Conservation (phyloP, 2,888 invertebrate species). For the Limulus polyphemus region DNA sequence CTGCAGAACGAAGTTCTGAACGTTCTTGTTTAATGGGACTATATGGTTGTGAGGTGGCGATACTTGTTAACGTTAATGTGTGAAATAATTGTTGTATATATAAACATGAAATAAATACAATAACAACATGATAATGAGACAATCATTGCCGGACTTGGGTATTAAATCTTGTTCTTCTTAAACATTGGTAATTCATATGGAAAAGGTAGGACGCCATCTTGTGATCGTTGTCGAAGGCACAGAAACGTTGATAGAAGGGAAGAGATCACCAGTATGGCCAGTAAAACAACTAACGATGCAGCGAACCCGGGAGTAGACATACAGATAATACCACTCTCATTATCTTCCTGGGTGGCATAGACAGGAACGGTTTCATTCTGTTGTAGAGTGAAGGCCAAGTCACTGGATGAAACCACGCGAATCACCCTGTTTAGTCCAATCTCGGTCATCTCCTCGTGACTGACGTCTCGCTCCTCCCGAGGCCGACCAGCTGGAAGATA, state of each 20-base stretch:
- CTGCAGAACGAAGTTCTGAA: too few relatives aligned
- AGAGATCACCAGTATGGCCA: slow-evolving; percentile 68
- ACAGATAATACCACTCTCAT: slow-evolving; percentile 54
- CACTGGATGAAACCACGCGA: slow-evolving; percentile 73
- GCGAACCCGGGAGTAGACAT: slow-evolving; percentile 89
- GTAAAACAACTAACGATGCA: slow-evolving; percentile 64
- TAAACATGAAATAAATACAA: too few relatives aligned
- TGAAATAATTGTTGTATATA: too few relatives aligned
- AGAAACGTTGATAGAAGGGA: slow-evolving; percentile 74
- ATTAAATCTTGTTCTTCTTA: neutral
- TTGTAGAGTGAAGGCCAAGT: slow-evolving; percentile 64
- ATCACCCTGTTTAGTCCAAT: slow-evolving; percentile 30
- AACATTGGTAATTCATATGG: slow-evolving; percentile 1
- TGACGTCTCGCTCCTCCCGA: slow-evolving; percentile 25
- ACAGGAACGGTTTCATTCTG: slow-evolving; percentile 8
- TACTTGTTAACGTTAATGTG: too few relatives aligned
- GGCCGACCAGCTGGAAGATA: slow-evolving; percentile 19
- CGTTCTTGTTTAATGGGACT: too few relatives aligned
- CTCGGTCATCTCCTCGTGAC: slow-evolving; percentile 18
- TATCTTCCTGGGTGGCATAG: slow-evolving; percentile 19
- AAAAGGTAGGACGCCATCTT: neutral
- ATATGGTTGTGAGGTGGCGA: too few relatives aligned
- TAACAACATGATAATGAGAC: too few relatives aligned
- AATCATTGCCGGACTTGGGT: neutral
- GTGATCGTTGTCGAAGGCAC: slow-evolving; percentile 53